A percentile compares a stretch with the other conserved stretches of the same genome.
Evolutionary conservation across 2,888 invertebrate species (phyloP).

Genomic region (Hedychridium roseum): DNA sequence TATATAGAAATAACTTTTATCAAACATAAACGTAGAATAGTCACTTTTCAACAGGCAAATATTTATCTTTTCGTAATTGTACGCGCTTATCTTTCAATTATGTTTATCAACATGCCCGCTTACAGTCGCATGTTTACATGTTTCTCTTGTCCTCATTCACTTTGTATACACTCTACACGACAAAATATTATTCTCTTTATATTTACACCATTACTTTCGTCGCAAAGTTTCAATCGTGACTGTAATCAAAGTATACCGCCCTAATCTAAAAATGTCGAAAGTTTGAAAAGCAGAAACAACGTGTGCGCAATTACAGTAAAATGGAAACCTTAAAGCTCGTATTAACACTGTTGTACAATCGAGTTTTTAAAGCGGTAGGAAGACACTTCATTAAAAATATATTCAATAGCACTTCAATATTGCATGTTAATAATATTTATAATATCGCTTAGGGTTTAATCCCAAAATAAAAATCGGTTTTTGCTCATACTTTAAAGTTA

Average conservation of each 20-base stretch:
- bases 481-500: conserved; percentile 1
- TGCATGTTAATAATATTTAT: conserved; percentile 22
- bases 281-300: neutral
- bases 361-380: conserved; percentile 14
- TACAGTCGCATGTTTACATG: conserved; percentile 16
- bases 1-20: conserved; percentile 54
- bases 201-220: conserved; percentile 38
- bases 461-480: conserved; percentile 3
- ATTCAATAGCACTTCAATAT: conserved; percentile 31
- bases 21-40: conserved; percentile 58
- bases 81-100: conserved; percentile 34
- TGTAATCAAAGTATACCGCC: conserved; percentile 12
- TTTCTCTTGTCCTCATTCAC: conserved; percentile 20
- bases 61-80: conserved; percentile 47
- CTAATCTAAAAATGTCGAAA: conserved; percentile 2
- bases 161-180: conserved; percentile 41
- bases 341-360: neutral
- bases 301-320: neutral
- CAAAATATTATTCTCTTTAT: conserved; percentile 38
- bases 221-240: conserved; percentile 6
- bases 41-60: conserved; percentile 57
- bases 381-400: conserved; percentile 31
- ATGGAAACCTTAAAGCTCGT: conserved; percentile 3
- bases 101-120: conserved; percentile 30
- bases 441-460: conserved; percentile 5